Evolutionary conservation across 1,140 invertebrate species (phyloP), one percentile per base, ranked within the genome.

Genomic region (Holotrichia oblita): DNA sequence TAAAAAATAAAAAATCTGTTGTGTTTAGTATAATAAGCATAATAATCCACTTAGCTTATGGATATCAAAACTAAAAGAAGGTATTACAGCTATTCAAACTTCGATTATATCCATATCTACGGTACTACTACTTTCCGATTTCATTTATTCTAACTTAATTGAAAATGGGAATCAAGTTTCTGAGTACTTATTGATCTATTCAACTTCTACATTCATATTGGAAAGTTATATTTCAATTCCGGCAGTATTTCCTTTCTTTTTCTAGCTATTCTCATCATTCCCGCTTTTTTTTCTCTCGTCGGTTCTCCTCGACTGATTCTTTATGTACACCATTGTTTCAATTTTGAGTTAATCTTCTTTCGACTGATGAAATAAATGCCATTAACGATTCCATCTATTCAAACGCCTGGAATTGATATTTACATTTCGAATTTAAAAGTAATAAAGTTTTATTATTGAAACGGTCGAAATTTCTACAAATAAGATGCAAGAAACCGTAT

Each of bases 161-260:
- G 20, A 69, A 69, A 20, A 69, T 69, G 17, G 2, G 22, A 69
- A 69, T 10, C n/a, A 34, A 69, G 61, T 69, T 34, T 24, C 20
- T 6, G 22, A 69, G 22, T 8, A 12, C 61, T 27, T 69, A 69
- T 27, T 69, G 61, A 69, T 69, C 61, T 14, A 69, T 24, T 69
- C 61, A 69, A 69, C 22, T 69, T 69, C 27, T 34, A 34, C 27
- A 34, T 69, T 24, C 61, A 34, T 69, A 69, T 69, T 20, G 20
- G 61, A 69, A 69, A 69, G 61, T 69, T 69, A 69, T 24, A 69
- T 69, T 69, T 27, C 61, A 69, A 69, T 69, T 69, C 61, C 22
- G 22, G 61, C 9, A 14, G 12, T 69, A 24, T 69, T 34, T 14
- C 20, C 12, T 6, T 22, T 34, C 22, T 24, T 22, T 8, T 22